Conservation (phyloP, 2,888 invertebrate genomes). For the Sialis fuliginosa region DNA sequence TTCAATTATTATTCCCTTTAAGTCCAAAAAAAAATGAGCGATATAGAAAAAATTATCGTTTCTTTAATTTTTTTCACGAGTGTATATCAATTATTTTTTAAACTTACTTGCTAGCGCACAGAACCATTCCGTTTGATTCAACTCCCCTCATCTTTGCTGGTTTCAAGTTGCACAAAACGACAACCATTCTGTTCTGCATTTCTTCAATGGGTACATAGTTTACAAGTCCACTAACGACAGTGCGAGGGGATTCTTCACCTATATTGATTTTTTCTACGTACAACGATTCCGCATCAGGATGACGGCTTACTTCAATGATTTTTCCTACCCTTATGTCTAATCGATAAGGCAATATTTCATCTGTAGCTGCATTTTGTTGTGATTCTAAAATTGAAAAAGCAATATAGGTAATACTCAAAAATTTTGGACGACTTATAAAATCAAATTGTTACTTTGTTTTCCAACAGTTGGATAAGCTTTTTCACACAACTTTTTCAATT, state of each 20-base stretch:
- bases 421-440: neutral
- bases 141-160: constrained; percentile 91
- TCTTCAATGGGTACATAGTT: constrained; percentile 80
- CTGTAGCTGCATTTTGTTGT: constrained; percentile 22
- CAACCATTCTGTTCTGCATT: constrained; percentile 75
- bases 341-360: constrained; percentile 50
- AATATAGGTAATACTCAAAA: neutral
- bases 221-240: constrained; percentile 77
- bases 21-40: too few relatives aligned
- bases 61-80: too few relatives aligned
- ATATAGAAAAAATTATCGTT: too few relatives aligned
- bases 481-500: constrained; percentile 57
- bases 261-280: constrained; percentile 88
- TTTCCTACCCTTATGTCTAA: constrained; percentile 79
- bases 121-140: constrained; percentile 82
- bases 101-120: constrained; percentile 66
- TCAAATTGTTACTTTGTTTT: constrained; percentile 33
- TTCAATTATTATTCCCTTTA: too few relatives aligned
- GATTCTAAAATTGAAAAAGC: neutral
- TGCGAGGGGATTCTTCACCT: constrained; percentile 54
- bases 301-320: constrained; percentile 64
- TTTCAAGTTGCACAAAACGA: constrained; percentile 91
- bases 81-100: constrained; percentile 10
- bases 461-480: constrained; percentile 70
- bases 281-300: constrained; percentile 82